Conservation (phyloP, 1,140 invertebrate genomes). For the Caerostris darwini region DNA sequence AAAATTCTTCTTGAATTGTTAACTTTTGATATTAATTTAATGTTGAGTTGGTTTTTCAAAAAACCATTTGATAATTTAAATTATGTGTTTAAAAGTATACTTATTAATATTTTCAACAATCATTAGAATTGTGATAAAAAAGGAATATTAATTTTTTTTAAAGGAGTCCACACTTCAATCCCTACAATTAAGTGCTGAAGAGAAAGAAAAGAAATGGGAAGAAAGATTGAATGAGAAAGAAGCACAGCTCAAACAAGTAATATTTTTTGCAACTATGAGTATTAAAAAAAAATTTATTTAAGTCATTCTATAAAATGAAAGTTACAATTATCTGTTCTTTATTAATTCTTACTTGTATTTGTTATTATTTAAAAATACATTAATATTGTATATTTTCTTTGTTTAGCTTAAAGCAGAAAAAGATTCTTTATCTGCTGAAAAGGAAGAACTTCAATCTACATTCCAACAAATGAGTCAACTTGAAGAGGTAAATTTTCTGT, state of each 20-base stretch:
- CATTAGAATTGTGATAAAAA: not conserved
- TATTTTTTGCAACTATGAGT: too few relatives aligned
- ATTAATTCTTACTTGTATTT: not conserved
- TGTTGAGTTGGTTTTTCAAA: too few relatives aligned
- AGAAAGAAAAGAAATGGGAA: conserved; percentile 88
- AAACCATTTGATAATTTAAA: too few relatives aligned
- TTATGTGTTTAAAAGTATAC: not conserved
- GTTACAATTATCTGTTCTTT: too few relatives aligned
- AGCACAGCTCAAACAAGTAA: conserved; percentile 85
- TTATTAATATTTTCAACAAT: not conserved
- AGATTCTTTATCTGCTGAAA: conserved; percentile 59
- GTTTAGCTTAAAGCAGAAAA: conserved; percentile 50
- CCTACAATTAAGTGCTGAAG: conserved; percentile 87
- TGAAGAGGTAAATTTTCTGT: conserved; percentile 69
- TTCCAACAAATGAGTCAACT: conserved; percentile 68
- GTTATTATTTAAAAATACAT: not conserved
- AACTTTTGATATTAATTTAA: too few relatives aligned
- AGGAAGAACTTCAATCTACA: conserved; percentile 65
- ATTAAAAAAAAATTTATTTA: too few relatives aligned
- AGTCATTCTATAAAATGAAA: too few relatives aligned
- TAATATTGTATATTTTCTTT: not conserved
- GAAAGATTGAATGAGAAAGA: conserved; percentile 85
- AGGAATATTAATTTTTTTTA: too few relatives aligned
- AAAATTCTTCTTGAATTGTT: too few relatives aligned
- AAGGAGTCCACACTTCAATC: conserved; percentile 87